These are phyloP conservation scores for Thereva nobilitata DNA, from an alignment of 2,888 invertebrate species.

Conservation along the genomic window DNA sequence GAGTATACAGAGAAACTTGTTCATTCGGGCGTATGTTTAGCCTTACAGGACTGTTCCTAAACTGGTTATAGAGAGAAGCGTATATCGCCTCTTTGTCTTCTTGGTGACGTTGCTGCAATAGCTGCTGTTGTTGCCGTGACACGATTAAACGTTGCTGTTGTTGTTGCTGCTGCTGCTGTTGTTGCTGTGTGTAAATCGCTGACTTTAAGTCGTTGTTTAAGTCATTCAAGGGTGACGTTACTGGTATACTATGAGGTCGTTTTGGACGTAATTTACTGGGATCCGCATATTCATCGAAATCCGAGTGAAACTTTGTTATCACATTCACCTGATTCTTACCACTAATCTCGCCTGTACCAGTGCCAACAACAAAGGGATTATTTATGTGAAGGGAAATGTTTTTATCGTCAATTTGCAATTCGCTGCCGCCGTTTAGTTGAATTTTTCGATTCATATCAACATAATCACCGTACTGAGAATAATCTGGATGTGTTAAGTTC, in stretches of 20 bases:
- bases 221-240: slow-evolving; percentile 48
- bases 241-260: slow-evolving; percentile 68
- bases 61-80: slow-evolving; percentile 54
- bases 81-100: slow-evolving; percentile 54
- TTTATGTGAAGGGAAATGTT: slow-evolving; percentile 46
- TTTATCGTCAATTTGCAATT: slow-evolving; percentile 45
- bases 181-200: slow-evolving; percentile 41
- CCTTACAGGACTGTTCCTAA: slow-evolving; percentile 52
- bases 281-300: slow-evolving; percentile 50
- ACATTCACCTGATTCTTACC: slow-evolving; percentile 18
- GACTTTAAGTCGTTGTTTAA: slow-evolving; percentile 43
- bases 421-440: slow-evolving; percentile 45
- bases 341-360: not conserved
- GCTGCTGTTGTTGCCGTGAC: slow-evolving; percentile 23
- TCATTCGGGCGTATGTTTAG: slow-evolving; percentile 40
- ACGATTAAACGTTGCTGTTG: slow-evolving; percentile 36
- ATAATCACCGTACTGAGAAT: slow-evolving; percentile 24
- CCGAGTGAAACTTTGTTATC: slow-evolving; percentile 27
- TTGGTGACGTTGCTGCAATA: slow-evolving; percentile 27
- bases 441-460: slow-evolving; percentile 44
- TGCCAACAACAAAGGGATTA: slow-evolving; percentile 44
- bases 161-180: slow-evolving; percentile 27
- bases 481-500: slow-evolving; percentile 32
- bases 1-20: slow-evolving; percentile 43
- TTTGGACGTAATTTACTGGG: slow-evolving; percentile 52